Evolutionary conservation across 2,113 vertebrate species (phyloP), one percentile per base, ranked within the genome.

Genomic region (Myotis yumanensis): DNA sequence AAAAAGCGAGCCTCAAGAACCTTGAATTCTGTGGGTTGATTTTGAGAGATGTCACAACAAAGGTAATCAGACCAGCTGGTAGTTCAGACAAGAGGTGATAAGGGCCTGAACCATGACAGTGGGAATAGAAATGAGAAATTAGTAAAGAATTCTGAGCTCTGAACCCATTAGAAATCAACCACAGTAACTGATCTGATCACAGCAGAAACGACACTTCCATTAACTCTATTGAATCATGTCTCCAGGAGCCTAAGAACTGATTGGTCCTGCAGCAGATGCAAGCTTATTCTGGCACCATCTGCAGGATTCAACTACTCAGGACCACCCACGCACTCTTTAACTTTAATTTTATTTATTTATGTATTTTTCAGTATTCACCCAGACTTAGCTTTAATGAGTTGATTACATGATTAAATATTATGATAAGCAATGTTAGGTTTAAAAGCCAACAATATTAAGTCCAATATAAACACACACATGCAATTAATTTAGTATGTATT

Each of bases 31-130:
- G 43, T 86, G 73, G 86, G 71, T 83, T 86, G 79, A 96, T 95
- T 95, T 76, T 95, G 90, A 95, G 68, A 93, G 75, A 93, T 86
- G 57, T 89, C 82, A 97, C 76, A 95, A 96, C 91, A 96, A 94
- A 96, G 96, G 92, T 96, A 97, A 96, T 95, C 92, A 97, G 89
- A 89, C 77, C 94, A 95, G 94, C 94, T 97, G 96, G 92, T 83
- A 95, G 88, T 91, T 91, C 94, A 97, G 90, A 96, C 77, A 80
- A 95, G 83, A 96, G 96, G 90, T 92, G 95, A 95, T 85, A 95
- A 95, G 96, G 92, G 54, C 86, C 37, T 96, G 97, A 96, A 96
- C 95, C 92, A 59, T 95, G 96, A 90, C 94, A 92, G 90, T 83
- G 5, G 82, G 88, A 40, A 92, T 95, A 82, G 73, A 97, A 95